Base-by-base conservation (phyloP, 1,140 invertebrate genomes). In the Anadara kagoshimensis region DNA sequence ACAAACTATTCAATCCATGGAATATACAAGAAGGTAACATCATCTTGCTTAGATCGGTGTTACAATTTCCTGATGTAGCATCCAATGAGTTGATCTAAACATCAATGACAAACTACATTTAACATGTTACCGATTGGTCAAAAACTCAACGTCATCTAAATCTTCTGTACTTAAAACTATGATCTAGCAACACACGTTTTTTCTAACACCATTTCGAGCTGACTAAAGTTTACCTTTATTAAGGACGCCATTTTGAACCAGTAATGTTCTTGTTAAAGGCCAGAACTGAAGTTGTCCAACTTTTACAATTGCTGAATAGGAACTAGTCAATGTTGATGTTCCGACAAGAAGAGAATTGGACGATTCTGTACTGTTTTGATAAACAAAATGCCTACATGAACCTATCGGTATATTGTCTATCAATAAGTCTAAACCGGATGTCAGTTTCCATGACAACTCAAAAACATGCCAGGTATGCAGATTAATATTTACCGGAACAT, bases 281-380 rank as follows among this genome's bases (percentile, higher is more conserved):
- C 62, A 64, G 2, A 64, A 51, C 5, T n/a, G 63, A 22, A 70
- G n/a, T 12, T 51, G 58, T 26, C 58, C 54, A 18, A 70, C 45
- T 54, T 63, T 70, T 22, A 70, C 63, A 51, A 24, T 36, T 56
- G 68, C 22, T 45, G 47, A 61, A 58, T 69, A 69, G 20, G 49
- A 44, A 8, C 36, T 10, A 14, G 49, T 8, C 49, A 51, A 8
- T n/a, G 36, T n/a, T 41, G 49, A 51, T 36, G 45, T 49, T 22
- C 49, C 53, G 11, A 49, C 53, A 18, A 64, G 45, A 5, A 29
- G 16, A 26, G 49, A 49, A 0, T 43, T 22, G 12, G 11, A n/a
- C 14, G 24, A 11, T 53, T 45, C 10, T 5, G 49, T 54, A 20
- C 53, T 53, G 3, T 24, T 63, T 49, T 56, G 22, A 43, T 26